Evolutionary conservation across 2,888 invertebrate species (phyloP).

Genomic region (Amphipoea oculea): DNA sequence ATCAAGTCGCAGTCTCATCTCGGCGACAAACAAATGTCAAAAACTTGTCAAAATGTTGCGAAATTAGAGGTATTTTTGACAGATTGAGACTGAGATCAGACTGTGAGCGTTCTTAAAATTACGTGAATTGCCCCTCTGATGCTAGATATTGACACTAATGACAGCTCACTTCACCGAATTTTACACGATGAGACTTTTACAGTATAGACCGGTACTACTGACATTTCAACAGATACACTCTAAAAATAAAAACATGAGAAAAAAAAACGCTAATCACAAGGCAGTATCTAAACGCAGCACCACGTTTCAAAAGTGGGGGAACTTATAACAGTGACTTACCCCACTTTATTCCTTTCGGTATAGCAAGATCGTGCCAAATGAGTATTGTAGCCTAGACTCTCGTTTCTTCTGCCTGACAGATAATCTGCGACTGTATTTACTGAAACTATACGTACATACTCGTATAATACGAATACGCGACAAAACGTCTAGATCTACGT

Average conservation of each 20-base stretch:
- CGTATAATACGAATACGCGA: not conserved
- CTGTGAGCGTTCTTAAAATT: no score
- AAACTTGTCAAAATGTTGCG: no score
- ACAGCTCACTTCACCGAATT: no score
- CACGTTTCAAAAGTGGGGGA: slow-evolving; percentile 72
- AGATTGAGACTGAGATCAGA: no score
- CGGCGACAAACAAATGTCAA: no score
- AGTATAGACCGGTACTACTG: no score
- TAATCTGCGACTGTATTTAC: slow-evolving; percentile 31
- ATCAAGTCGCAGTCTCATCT: no score
- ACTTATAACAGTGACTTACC: slow-evolving; percentile 76
- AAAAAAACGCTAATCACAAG: not conserved
- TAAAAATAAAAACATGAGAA: no score
- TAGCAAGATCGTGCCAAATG: slow-evolving; percentile 74
- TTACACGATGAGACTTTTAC: no score
- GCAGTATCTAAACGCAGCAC: slow-evolving; percentile 52
- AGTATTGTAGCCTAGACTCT: slow-evolving; percentile 65
- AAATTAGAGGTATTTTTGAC: no score
- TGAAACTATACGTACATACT: not conserved
- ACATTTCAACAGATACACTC: no score
- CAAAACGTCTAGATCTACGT: slow-evolving; percentile 3
- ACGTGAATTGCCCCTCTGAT: no score
- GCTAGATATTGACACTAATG: not conserved
- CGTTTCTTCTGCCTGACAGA: slow-evolving; percentile 47
- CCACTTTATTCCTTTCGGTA: slow-evolving; percentile 72